phyloP scores from a whole-genome alignment of 2,113 vertebrate genomes.

The Cacatua alba region DNA sequence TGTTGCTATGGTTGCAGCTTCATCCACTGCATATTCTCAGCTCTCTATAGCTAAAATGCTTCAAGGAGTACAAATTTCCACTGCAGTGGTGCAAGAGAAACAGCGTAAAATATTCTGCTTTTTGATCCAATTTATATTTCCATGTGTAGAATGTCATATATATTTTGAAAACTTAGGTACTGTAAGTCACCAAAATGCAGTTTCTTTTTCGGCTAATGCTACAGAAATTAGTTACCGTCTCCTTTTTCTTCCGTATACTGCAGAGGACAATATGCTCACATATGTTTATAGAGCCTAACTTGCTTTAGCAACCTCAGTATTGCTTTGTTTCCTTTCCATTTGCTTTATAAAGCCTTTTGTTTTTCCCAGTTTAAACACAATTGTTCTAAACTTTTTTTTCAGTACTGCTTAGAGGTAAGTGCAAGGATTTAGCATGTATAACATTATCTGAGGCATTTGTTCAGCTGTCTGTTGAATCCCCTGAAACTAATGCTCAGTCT shows the following conservation, averaged over 20 bases:
- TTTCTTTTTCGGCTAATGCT: background rate
- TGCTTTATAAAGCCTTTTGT: background rate
- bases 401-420: constrained; percentile 35
- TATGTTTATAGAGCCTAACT: background rate
- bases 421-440: constrained; percentile 69
- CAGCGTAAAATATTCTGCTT: background rate
- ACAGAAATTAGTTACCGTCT: background rate
- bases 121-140: background rate
- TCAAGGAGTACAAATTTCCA: constrained; percentile 52
- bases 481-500: constrained; percentile 82
- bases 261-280: background rate
- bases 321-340: constrained; percentile 3
- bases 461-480: constrained; percentile 79
- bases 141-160: background rate
- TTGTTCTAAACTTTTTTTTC: constrained; percentile 59
- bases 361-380: constrained; percentile 41
- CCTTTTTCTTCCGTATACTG: background rate
- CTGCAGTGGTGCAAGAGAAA: constrained; percentile 23
- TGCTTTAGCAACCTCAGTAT: constrained; percentile 5
- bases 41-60: constrained; percentile 41
- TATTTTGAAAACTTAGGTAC: background rate
- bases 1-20: constrained; percentile 57
- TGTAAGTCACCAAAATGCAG: background rate
- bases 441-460: constrained; percentile 74
- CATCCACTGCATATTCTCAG: constrained; percentile 29